phyloP scores from a whole-genome alignment of 2,113 vertebrate species.

The Hipposideros armiger region DNA sequence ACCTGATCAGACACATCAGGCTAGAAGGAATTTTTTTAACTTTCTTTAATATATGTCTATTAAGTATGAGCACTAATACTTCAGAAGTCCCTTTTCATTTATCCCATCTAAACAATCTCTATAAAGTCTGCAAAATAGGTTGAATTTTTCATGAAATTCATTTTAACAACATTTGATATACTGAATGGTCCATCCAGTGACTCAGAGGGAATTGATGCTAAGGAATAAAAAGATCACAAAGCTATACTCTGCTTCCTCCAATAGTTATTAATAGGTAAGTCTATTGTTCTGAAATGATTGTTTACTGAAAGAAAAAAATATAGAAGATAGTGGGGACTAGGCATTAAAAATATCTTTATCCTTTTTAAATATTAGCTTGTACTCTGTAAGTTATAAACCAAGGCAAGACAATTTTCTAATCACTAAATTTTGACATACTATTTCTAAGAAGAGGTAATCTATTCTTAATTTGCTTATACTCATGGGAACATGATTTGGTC shows the following conservation, averaged over 20 bases:
- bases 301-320: slow-evolving; percentile 4
- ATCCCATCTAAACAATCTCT: not conserved
- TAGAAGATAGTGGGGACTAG: not conserved
- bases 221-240: slow-evolving; percentile 6
- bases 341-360: not conserved
- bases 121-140: not conserved
- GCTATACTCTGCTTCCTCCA: not conserved
- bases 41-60: not conserved
- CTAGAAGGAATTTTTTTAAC: not conserved
- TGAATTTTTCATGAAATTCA: slow-evolving; percentile 19
- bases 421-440: not conserved
- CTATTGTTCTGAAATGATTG: slow-evolving; percentile 8
- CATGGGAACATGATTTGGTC: not conserved
- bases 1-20: not conserved
- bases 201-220: slow-evolving; percentile 1
- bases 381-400: not conserved
- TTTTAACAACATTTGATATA: not conserved
- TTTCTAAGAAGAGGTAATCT: not conserved
- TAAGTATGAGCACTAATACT: not conserved
- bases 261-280: not conserved
- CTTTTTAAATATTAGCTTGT: not conserved
- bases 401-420: not conserved
- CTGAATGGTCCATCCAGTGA: not conserved
- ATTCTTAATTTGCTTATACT: not conserved
- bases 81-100: not conserved